Conservation (phyloP, 2,113 vertebrate genomes). For the Neoarius graeffei region DNA sequence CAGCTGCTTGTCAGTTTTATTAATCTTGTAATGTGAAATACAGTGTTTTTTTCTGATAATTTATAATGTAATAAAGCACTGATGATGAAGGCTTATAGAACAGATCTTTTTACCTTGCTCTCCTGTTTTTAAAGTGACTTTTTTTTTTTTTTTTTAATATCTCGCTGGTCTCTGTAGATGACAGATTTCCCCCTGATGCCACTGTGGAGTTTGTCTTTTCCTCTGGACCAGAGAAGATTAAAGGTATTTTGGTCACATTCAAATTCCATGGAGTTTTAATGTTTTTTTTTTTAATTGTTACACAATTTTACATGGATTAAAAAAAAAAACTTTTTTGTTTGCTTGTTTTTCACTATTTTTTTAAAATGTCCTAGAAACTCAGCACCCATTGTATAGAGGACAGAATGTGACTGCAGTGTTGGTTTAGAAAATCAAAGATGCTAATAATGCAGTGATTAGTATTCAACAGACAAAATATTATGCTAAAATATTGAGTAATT, state of each 20-base stretch:
- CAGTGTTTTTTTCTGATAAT: not conserved
- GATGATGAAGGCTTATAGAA: not conserved
- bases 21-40: conserved; percentile 11
- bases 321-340: not conserved
- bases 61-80: not conserved
- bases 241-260: conserved; percentile 70
- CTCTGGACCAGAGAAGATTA: conserved; percentile 84
- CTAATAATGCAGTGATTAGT: not conserved
- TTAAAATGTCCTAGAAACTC: not conserved
- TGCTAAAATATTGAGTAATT: not conserved
- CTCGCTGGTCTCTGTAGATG: conserved; percentile 69
- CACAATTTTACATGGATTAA: not conserved
- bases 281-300: not conserved
- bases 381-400: not conserved
- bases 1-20: conserved; percentile 14
- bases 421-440: not conserved
- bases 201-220: conserved; percentile 90
- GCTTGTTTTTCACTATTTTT: too few species aligned
- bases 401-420: not conserved
- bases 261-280: not conserved
- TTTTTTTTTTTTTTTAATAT: too few species aligned
- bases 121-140: conserved; percentile 1
- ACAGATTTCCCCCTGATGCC: conserved; percentile 85
- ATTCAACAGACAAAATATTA: not conserved
- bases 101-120: too few species aligned